Evolutionary conservation across 2,113 vertebrate species (phyloP).

Genomic region (Machaerirhynchus nigripectus): DNA sequence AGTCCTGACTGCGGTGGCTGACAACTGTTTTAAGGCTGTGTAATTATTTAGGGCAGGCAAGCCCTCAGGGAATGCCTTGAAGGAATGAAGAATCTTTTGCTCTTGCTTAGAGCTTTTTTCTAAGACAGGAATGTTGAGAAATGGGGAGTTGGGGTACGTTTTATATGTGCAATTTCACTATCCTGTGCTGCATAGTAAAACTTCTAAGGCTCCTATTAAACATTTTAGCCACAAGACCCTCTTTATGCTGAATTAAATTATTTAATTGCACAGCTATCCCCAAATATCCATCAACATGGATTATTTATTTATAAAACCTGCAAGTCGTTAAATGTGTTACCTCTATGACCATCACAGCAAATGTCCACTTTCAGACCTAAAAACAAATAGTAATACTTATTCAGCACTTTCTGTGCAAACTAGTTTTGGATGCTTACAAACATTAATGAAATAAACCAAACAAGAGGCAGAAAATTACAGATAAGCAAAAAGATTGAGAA

Average conservation of each 20-base stretch:
- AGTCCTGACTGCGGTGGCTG: not conserved
- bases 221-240: not conserved
- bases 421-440: not conserved
- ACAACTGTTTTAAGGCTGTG: conserved; percentile 40
- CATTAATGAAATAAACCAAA: conserved; percentile 15
- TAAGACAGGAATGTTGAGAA: not conserved
- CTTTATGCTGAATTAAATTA: not conserved
- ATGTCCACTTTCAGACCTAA: not conserved
- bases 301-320: conserved; percentile 16
- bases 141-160: not conserved
- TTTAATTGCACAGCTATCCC: not conserved
- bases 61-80: conserved; percentile 38
- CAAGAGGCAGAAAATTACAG: conserved; percentile 33
- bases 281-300: not conserved
- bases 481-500: conserved; percentile 27
- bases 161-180: conserved; percentile 7
- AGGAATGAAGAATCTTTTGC: conserved; percentile 46
- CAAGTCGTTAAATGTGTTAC: not conserved
- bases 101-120: conserved; percentile 14
- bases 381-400: not conserved
- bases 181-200: not conserved
- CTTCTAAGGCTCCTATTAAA: not conserved
- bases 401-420: not conserved
- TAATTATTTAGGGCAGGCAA: conserved; percentile 53
- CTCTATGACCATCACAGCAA: not conserved